Conservation (phyloP, 2,797 vertebrate genomes). For the Galago senegalensis region DNA sequence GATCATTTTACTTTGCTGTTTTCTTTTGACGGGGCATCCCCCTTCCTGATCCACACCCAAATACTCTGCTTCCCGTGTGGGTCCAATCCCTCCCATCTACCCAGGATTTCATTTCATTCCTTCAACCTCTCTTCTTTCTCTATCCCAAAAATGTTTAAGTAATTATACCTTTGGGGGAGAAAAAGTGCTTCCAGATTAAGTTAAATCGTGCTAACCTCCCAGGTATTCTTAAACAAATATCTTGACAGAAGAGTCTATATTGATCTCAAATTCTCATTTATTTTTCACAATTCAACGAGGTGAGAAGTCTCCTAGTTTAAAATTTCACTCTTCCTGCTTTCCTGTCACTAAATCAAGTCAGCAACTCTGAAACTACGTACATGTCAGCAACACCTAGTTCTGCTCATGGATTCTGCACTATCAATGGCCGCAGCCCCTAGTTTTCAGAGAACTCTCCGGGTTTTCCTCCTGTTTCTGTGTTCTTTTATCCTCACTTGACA, state of each 20-base stretch:
- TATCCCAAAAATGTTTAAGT: background rate
- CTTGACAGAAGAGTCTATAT: background rate
- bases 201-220: background rate
- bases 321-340: background rate
- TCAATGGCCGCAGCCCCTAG: fast-evolving
- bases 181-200: background rate
- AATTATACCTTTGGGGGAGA: background rate
- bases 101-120: background rate
- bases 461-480: background rate
- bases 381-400: background rate
- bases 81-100: background rate
- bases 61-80: background rate
- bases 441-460: background rate
- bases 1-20: background rate
- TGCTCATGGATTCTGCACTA: background rate
- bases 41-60: background rate
- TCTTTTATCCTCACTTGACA: background rate
- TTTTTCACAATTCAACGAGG: background rate
- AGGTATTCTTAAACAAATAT: background rate
- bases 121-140: background rate
- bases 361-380: background rate
- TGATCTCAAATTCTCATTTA: background rate
- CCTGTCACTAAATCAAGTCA: background rate
- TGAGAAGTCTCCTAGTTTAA: background rate
- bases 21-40: background rate